A percentile compares a stretch with the other conserved stretches of the same genome.
phyloP scores from a whole-genome alignment of 2,888 invertebrate species.

The Perdita meconis region DNA sequence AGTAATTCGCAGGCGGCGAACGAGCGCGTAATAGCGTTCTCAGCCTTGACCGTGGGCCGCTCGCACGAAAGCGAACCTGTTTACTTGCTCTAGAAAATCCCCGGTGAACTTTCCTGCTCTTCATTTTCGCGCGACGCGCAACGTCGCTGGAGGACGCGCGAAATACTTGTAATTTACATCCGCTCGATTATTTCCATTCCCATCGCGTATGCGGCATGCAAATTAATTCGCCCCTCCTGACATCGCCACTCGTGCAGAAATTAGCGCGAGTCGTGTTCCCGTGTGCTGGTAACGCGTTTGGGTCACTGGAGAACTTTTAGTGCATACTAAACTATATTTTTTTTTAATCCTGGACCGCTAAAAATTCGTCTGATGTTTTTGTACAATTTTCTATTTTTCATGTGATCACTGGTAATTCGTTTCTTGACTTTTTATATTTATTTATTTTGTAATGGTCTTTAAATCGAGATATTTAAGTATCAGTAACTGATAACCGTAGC shows the following conservation, averaged over 20 bases:
- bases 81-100: constrained; percentile 50
- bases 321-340: not conserved
- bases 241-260: not conserved
- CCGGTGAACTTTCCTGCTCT: constrained; percentile 29
- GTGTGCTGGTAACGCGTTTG: not conserved
- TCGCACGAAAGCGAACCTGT: constrained; percentile 51
- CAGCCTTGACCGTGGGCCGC: constrained; percentile 51
- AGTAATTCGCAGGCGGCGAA: constrained; percentile 31
- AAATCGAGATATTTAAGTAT: too few relatives aligned
- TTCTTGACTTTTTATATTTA: too few relatives aligned
- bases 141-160: not conserved
- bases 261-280: not conserved
- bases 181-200: not conserved
- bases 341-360: not conserved
- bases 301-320: not conserved
- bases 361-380: too few relatives aligned
- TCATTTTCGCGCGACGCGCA: constrained; percentile 44
- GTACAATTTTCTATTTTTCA: too few relatives aligned
- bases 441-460: too few relatives aligned
- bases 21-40: constrained; percentile 44
- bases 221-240: not conserved
- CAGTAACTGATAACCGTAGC: too few relatives aligned
- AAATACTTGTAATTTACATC: constrained; percentile 10
- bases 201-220: constrained; percentile 1
- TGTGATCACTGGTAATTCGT: too few relatives aligned